Base-by-base conservation (phyloP, 1,140 invertebrate genomes). In the Zaprionus davidi region DNA sequence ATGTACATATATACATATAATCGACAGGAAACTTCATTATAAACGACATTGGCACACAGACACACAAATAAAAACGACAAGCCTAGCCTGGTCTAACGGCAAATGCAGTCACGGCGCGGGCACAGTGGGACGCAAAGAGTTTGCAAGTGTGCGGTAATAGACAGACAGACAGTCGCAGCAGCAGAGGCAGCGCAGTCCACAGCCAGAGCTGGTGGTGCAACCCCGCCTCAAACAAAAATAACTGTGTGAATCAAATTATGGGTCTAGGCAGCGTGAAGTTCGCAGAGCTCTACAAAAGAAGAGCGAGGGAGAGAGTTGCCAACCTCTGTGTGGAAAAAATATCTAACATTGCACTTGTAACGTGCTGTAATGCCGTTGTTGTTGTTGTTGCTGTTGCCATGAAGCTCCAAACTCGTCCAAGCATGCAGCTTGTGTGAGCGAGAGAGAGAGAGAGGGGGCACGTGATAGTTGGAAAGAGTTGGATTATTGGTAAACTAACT, bases 1-100 rank as follows among this genome's bases (percentile, higher is more conserved):
- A 20, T 20, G 20, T 20, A 20, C 20, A 20, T 20, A 22, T 22
- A 5, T 15, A 41, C 5, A 9, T 46, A 17, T 46, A 46, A 87
- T 88, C 81, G 85, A 71, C 84, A 90, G 85, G 85, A 87, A 88
- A 88, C 84, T 88, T 90, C 84, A 90, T 90, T 90, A 88, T 90
- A 88, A 88, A 90, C 85, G 81, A 81, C 84, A 88, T 90, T 88
- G 84, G 85, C 71, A 88, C 82, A 86, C 66, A 78, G 74, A 81
- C 74, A 75, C 46, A 73, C 36, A 65, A 17, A 17, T 9, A 13
- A 46, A 67, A 26, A 58, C 46, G 15, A 41, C 38, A 46, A 46
- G n/a, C 41, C 41, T 46, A 46, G 41, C 51, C 24, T 34, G 56
- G 49, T 55, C 65, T 76, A 76, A 71, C 68, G 73, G 73, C 73